These are phyloP conservation scores for Oryzias celebensis DNA, from an alignment of 2,113 vertebrate species.

Conservation along the genomic window DNA sequence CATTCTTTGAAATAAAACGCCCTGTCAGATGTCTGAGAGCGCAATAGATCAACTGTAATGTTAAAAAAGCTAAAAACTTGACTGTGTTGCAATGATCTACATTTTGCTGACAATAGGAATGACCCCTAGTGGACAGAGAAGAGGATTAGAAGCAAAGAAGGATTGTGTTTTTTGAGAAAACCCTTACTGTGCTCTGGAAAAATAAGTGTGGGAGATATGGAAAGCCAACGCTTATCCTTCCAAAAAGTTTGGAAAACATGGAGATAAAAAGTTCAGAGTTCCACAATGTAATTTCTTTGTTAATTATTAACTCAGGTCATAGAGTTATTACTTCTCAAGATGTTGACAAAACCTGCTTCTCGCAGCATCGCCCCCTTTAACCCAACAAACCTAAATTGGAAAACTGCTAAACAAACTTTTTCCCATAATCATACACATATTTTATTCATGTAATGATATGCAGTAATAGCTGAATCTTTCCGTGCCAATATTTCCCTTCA, in stretches of 20 bases:
- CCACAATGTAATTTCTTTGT: conserved; percentile 37
- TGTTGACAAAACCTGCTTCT: conserved; percentile 42
- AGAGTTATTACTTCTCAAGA: conserved; percentile 38
- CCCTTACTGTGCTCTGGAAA: conserved; percentile 65
- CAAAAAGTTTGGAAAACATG: conserved; percentile 31
- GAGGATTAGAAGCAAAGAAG: conserved; percentile 63
- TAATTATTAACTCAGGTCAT: conserved; percentile 51
- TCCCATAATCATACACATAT: conserved; percentile 64
- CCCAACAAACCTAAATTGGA: conserved; percentile 59
- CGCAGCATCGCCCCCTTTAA: not conserved
- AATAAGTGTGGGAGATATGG: conserved; percentile 57
- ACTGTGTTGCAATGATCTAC: conserved; percentile 61
- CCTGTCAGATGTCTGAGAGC: conserved; percentile 11
- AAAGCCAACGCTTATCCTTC: conserved; percentile 62
- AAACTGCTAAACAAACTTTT: conserved; percentile 64
- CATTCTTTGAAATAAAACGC: not conserved
- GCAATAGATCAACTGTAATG: conserved; percentile 31
- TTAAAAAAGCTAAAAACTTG: conserved; percentile 26
- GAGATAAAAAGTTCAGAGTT: conserved; percentile 39
- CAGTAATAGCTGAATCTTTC: conserved; percentile 46
- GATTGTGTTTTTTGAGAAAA: conserved; percentile 68
- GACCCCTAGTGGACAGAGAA: conserved; percentile 52
- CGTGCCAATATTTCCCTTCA: conserved; percentile 54
- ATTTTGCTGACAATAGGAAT: conserved; percentile 59
- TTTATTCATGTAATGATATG: conserved; percentile 74